phyloP scores from a whole-genome alignment of 2,797 vertebrate species.

The Melanogrammus aeglefinus region DNA sequence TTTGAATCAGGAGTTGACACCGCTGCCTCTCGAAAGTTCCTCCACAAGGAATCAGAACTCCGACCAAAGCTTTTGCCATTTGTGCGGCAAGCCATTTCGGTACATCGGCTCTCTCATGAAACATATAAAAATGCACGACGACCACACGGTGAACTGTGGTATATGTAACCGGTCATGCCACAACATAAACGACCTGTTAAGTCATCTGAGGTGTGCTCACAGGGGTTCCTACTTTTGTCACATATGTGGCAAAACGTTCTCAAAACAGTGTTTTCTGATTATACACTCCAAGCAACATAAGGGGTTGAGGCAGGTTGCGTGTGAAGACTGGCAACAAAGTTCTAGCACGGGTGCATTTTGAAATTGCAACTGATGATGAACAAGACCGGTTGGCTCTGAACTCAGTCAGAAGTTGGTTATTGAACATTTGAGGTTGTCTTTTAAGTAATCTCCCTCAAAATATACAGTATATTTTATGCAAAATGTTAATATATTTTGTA shows the following conservation, averaged over 20 bases:
- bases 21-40: background rate
- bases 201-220: slow-evolving; percentile 31
- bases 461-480: background rate
- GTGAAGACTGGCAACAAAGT: background rate
- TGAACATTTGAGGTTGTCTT: slow-evolving; percentile 28
- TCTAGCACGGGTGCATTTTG: background rate
- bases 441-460: slow-evolving; percentile 21
- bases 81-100: slow-evolving; percentile 46
- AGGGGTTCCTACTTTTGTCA: slow-evolving; percentile 32
- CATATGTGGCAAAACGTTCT: slow-evolving; percentile 37
- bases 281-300: background rate
- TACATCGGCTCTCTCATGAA: slow-evolving; percentile 45
- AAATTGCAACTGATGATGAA: background rate
- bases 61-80: slow-evolving; percentile 40
- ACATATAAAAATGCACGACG: slow-evolving; percentile 46
- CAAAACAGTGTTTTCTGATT: slow-evolving; percentile 1
- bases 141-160: slow-evolving; percentile 14
- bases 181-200: slow-evolving; percentile 13
- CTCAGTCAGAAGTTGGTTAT: slow-evolving; percentile 14
- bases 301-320: background rate
- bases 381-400: background rate
- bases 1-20: background rate
- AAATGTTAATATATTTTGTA: background rate
- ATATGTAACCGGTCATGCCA: slow-evolving; percentile 18
- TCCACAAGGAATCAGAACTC: slow-evolving; percentile 22